phyloP scores from a whole-genome alignment of 2,797 vertebrate genomes.

The Dryobates pubescens region DNA sequence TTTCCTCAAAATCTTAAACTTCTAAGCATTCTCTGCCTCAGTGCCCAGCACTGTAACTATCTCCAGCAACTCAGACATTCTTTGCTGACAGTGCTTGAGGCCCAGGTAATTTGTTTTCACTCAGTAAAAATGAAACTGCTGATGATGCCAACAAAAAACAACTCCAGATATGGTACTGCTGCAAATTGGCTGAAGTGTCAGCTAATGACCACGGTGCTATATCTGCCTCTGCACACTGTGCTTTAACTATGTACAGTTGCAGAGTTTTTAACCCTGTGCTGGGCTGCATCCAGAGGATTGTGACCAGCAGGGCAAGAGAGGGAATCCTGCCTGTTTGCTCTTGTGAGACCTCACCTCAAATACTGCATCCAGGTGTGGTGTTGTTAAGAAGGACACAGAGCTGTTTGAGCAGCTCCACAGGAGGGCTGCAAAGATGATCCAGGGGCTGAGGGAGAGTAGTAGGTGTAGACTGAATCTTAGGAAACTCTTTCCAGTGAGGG shows the following conservation, averaged over 20 bases:
- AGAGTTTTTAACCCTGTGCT: neutral
- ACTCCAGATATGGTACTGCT: neutral
- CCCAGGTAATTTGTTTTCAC: neutral
- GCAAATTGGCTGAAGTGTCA: neutral
- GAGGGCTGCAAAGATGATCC: no score
- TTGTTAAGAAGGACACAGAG: no score
- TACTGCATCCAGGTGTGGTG: no score
- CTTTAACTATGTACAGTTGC: neutral
- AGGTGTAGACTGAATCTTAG: no score
- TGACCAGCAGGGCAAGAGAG: no score
- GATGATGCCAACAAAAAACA: neutral
- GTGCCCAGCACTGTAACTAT: neutral
- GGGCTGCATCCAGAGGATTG: no score
- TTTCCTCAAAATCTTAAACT: neutral
- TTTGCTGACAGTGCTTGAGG: neutral
- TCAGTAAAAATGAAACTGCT: neutral
- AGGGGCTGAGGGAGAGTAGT: no score
- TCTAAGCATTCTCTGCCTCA: neutral
- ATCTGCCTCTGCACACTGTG: neutral
- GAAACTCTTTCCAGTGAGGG: no score
- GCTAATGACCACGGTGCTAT: neutral
- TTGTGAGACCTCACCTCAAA: no score
- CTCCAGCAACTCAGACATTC: accelerated
- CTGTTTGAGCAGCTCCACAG: no score
- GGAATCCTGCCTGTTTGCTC: no score